These are phyloP conservation scores for Philaethria dido DNA, from an alignment of 2,888 invertebrate species.

Conservation along the genomic window DNA sequence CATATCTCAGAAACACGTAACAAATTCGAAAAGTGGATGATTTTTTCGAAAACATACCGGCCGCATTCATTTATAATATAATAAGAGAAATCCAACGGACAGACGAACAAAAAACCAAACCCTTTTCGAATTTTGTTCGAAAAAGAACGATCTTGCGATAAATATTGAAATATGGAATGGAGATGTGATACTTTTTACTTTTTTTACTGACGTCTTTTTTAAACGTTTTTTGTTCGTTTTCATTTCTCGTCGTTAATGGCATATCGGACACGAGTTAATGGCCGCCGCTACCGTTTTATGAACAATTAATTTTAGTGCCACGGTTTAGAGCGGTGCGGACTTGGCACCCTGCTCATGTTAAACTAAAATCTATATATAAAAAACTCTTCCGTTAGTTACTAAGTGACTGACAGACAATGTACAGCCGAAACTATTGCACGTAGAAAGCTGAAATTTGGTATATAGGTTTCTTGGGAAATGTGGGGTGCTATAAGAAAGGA, in stretches of 20 bases:
- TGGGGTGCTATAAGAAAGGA: neutral
- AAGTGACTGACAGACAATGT: neutral
- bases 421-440: no score
- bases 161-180: constrained; percentile 82
- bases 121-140: constrained; percentile 77
- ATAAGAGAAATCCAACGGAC: constrained; percentile 64
- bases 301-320: constrained; percentile 66
- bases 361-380: neutral
- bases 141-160: constrained; percentile 80
- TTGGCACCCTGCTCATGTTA: constrained; percentile 2
- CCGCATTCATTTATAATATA: constrained; percentile 78
- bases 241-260: constrained; percentile 61
- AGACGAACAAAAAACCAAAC: constrained; percentile 53
- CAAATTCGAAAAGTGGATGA: constrained; percentile 68
- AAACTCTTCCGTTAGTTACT: neutral
- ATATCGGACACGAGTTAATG: constrained; percentile 67
- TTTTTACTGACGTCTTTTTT: constrained; percentile 46
- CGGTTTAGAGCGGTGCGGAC: constrained; percentile 48
- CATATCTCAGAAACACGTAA: constrained; percentile 43
- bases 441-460: neutral
- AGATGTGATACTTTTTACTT: constrained; percentile 73
- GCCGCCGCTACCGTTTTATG: constrained; percentile 77
- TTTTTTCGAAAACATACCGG: constrained; percentile 63
- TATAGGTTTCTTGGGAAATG: neutral
- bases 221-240: constrained; percentile 47